These are phyloP conservation scores for Melanchra persicariae DNA, from an alignment of 2,888 invertebrate species.

Conservation along the genomic window DNA sequence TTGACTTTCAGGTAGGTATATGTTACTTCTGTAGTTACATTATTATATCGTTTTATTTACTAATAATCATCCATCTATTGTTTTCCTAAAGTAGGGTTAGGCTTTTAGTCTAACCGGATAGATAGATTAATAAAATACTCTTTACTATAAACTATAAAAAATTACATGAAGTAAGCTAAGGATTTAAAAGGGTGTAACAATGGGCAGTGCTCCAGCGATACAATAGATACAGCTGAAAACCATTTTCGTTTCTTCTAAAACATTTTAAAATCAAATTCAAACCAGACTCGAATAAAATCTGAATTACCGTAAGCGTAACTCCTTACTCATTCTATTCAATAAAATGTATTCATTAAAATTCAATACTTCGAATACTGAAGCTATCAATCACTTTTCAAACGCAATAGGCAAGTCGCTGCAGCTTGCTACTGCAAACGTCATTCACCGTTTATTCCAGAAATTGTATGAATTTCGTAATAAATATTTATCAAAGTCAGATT, in stretches of 20 bases:
- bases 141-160: too few relatives aligned
- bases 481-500: constrained; percentile 21
- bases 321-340: constrained; percentile 29
- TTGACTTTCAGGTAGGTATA: too few relatives aligned
- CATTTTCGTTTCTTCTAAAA: neutral
- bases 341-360: constrained; percentile 49
- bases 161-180: too few relatives aligned
- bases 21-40: too few relatives aligned
- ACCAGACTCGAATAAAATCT: constrained; percentile 25
- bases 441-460: constrained; percentile 18
- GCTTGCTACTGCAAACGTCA: constrained; percentile 30
- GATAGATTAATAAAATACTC: too few relatives aligned
- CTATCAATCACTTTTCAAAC: constrained; percentile 51
- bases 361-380: constrained; percentile 36
- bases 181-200: too few relatives aligned
- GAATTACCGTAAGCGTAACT: constrained; percentile 19
- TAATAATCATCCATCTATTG: too few relatives aligned
- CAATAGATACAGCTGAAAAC: too few relatives aligned
- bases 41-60: too few relatives aligned
- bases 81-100: too few relatives aligned
- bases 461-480: constrained; percentile 9
- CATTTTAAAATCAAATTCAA: constrained; percentile 6
- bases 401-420: constrained; percentile 36
- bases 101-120: too few relatives aligned
- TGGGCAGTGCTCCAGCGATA: too few relatives aligned